phyloP scores from a whole-genome alignment of 2,113 vertebrate genomes.

The Pomatorhinus ruficollis region DNA sequence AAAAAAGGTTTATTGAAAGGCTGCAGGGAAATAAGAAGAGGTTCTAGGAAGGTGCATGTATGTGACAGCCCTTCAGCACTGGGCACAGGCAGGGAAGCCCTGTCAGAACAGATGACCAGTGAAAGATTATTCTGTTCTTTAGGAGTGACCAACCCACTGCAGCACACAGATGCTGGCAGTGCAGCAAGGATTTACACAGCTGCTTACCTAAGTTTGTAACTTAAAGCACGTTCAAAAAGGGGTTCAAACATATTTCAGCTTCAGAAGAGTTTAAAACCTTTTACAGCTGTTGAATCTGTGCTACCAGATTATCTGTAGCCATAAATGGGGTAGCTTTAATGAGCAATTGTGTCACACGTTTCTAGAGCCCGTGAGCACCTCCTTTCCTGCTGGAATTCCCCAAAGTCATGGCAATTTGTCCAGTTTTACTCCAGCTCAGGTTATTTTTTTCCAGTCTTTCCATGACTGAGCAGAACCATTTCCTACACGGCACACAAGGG shows the following conservation, averaged over 20 bases:
- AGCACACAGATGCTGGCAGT: not conserved
- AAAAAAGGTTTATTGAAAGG: not conserved
- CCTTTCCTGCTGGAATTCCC: not conserved
- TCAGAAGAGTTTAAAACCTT: not conserved
- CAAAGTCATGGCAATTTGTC: not conserved
- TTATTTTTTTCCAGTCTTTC: conserved; percentile 1
- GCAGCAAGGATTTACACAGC: not conserved
- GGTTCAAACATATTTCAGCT: not conserved
- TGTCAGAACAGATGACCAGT: not conserved
- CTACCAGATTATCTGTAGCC: not conserved
- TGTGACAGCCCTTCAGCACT: not conserved
- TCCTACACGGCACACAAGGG: not conserved
- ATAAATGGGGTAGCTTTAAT: not conserved
- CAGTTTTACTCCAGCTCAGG: not conserved
- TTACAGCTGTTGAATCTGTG: not conserved
- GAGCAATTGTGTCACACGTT: not conserved
- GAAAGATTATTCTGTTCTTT: not conserved
- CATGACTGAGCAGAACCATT: not conserved
- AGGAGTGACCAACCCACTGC: not conserved
- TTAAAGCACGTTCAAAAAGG: not conserved
- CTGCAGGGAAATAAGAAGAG: not conserved
- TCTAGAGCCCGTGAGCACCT: not conserved
- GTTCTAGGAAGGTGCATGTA: fast-evolving
- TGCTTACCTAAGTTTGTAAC: not conserved
- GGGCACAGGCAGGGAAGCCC: not conserved